A percentile compares a stretch with the other conserved stretches of the same genome.
phyloP scores from a whole-genome alignment of 1,140 invertebrate genomes.

The Galleria mellonella region DNA sequence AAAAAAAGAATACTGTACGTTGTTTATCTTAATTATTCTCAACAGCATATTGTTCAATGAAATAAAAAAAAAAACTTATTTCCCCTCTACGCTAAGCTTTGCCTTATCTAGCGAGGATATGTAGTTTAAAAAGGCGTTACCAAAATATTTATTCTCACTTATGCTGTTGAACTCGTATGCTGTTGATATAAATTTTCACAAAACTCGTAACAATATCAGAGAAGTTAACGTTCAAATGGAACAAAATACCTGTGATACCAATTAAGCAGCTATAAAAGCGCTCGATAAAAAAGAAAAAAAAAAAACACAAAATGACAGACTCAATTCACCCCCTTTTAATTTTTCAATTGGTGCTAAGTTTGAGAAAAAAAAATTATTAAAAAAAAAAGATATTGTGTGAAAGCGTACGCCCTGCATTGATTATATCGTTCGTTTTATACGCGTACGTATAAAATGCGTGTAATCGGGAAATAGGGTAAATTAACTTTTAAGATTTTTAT shows the following conservation, averaged over 20 bases:
- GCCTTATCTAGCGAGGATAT: too few relatives aligned
- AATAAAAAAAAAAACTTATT: too few relatives aligned
- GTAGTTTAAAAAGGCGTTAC: too few relatives aligned
- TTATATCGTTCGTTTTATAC: constrained; percentile 53
- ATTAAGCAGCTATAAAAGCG: constrained; percentile 7
- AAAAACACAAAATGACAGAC: background rate
- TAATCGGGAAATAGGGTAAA: constrained; percentile 66
- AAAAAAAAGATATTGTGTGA: constrained; percentile 5
- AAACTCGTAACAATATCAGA: background rate
- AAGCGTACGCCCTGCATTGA: constrained; percentile 43
- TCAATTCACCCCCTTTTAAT: constrained; percentile 2
- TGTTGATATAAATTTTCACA: too few relatives aligned
- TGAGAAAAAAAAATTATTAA: constrained; percentile 6
- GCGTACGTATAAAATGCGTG: constrained; percentile 49
- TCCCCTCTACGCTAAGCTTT: too few relatives aligned
- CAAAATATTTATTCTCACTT: too few relatives aligned
- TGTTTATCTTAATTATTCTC: too few relatives aligned
- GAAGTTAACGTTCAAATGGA: background rate
- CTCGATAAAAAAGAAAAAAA: background rate
- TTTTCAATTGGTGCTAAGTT: constrained; percentile 37
- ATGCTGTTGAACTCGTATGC: too few relatives aligned
- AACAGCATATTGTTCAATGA: too few relatives aligned
- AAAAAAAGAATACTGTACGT: too few relatives aligned
- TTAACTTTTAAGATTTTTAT: constrained; percentile 46
- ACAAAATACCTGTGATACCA: constrained; percentile 16